Evolutionary conservation across 2,888 invertebrate genomes (phyloP), one percentile per base, ranked within the genome.

Genomic region (Drosophila greeni): DNA sequence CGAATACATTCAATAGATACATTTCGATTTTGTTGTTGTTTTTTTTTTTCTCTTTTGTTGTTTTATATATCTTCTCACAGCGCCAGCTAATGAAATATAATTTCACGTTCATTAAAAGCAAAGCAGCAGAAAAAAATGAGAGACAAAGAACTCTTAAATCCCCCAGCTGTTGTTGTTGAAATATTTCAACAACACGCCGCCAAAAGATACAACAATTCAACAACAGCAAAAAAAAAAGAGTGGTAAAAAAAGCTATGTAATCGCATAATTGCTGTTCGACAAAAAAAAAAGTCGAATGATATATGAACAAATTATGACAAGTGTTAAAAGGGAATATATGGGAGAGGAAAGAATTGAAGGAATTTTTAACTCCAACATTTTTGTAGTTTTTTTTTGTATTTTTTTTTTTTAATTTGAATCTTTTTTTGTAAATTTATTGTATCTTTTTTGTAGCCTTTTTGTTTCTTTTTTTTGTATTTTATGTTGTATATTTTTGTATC

Each of bases 61-160:
- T 26, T 45, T 2, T 43, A n/a, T 7, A 69, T 69, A 23, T 18
- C 40, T 43, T 43, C 43, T 48, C 66, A 45, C 73, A 73, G 70
- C 69, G 48, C 23, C n/a, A 23, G 52, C 76, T 66, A 79, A 74
- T 74, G 70, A 72, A 73, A 73, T 74, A 76, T 55, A 80, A 82
- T 82, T 82, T 82, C 74, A 79, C 75, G 81, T 79, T 79, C 77
- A 79, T 78, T 78, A 72, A 70, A 61, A 53, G 16, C 18, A 29
- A 20, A 33, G 40, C 33, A 9, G 11, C 24, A 33, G 29, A 37
- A 16, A 8, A n/a, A 34, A 34, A 34, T 34, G 23, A 23, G 29
- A 45, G 34, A 47, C 49, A 51, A 59, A 55, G 57, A 42, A 34
- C 29, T 18, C 11, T 31, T 9, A 55, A 26, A 37, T 26, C 16